phyloP scores from a whole-genome alignment of 2,113 vertebrate genomes.

The Mellivora capensis region DNA sequence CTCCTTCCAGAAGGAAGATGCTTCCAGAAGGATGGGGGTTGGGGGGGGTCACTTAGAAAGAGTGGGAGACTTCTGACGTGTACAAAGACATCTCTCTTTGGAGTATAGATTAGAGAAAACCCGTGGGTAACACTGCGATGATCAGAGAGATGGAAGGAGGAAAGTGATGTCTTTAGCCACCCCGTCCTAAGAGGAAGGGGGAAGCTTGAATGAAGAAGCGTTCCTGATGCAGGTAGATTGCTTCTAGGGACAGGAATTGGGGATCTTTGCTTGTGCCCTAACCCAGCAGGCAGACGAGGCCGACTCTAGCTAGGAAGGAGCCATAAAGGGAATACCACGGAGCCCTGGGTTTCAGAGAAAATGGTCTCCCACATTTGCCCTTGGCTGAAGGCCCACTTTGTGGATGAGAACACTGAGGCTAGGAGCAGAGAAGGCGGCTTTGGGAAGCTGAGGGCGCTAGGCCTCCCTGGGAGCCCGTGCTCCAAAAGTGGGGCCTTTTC shows the following conservation, averaged over 20 bases:
- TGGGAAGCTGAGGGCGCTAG: not conserved
- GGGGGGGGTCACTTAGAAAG: not conserved
- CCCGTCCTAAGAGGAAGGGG: not conserved
- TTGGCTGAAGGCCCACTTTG: not conserved
- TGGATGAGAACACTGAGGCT: not conserved
- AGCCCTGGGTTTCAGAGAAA: not conserved
- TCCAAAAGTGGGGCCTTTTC: not conserved
- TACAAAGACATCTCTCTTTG: not conserved
- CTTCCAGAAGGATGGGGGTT: not conserved
- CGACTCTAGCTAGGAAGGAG: fast-evolving
- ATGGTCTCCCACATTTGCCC: not conserved
- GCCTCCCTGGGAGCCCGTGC: not conserved
- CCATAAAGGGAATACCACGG: fast-evolving
- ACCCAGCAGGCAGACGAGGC: not conserved
- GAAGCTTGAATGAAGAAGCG: not conserved
- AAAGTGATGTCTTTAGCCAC: not conserved
- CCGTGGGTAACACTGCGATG: no score
- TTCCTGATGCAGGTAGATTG: not conserved
- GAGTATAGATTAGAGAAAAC: not conserved
- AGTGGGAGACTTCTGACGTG: not conserved
- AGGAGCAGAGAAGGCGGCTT: not conserved
- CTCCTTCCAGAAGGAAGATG: not conserved
- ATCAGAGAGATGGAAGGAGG: not conserved
- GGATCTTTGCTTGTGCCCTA: not conserved
- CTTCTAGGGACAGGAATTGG: not conserved